A percentile compares a stretch with the other conserved stretches of the same genome.
These are phyloP conservation scores for Mus musculus DNA, from an alignment of 2,113 vertebrate genomes.

Conservation along the genomic window DNA sequence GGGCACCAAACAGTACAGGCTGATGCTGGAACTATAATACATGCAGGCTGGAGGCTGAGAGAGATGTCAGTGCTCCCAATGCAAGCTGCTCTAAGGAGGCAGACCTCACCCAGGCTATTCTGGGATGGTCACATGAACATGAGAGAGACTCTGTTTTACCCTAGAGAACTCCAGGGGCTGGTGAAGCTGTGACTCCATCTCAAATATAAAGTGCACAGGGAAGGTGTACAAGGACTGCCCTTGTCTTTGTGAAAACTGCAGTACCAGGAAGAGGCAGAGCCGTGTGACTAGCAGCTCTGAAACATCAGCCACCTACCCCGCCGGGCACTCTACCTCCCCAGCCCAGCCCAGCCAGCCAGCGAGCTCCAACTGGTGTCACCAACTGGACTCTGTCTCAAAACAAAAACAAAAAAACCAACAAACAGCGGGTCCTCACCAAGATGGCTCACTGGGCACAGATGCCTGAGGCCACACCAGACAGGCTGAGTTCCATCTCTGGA, in stretches of 20 bases:
- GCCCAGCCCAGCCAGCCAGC: not conserved
- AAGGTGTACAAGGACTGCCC: not conserved
- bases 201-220: fast-evolving
- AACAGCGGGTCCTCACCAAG: not conserved
- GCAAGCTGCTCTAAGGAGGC: not conserved
- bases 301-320: not conserved
- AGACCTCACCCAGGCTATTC: not conserved
- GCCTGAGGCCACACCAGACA: no score
- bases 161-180: not conserved
- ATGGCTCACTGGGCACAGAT: not conserved
- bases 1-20: not conserved
- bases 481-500: not conserved
- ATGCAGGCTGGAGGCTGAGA: fast-evolving
- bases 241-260: not conserved
- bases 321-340: fast-evolving
- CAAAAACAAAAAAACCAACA: not conserved
- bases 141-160: not conserved
- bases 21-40: fast-evolving
- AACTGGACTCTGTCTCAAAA: not conserved
- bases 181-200: conserved; percentile 3
- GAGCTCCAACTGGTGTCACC: not conserved
- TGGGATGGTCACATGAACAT: not conserved
- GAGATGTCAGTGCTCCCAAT: not conserved
- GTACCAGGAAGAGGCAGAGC: not conserved
- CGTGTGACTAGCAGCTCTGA: not conserved